These are phyloP conservation scores for Amniataba percoides DNA, from an alignment of 2,797 vertebrate genomes.

Conservation along the genomic window DNA sequence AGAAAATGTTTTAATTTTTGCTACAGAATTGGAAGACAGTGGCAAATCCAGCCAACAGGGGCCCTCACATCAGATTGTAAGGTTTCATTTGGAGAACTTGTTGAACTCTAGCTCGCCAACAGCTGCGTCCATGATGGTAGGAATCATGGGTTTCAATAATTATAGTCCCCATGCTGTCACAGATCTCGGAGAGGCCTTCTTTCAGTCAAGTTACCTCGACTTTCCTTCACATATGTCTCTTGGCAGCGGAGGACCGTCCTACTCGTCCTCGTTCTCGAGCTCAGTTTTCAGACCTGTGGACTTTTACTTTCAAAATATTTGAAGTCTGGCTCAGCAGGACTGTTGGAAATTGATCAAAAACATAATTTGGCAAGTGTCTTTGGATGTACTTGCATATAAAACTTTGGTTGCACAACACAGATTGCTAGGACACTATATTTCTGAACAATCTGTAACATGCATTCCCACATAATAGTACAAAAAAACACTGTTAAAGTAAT, in stretches of 20 bases:
- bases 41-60: neutral
- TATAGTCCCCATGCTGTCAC: neutral
- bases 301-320: neutral
- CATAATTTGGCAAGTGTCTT: neutral
- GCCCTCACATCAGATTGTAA: neutral
- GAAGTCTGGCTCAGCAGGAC: neutral
- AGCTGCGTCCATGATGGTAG: neutral
- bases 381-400: conserved; percentile 4
- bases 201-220: neutral
- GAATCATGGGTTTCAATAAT: neutral
- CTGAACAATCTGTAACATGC: neutral
- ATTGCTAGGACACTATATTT: neutral
- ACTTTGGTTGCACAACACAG: neutral
- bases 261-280: neutral
- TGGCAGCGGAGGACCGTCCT: neutral
- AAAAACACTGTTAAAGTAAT: neutral
- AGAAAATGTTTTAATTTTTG: neutral
- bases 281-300: neutral
- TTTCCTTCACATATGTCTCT: neutral
- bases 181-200: neutral
- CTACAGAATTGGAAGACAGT: neutral
- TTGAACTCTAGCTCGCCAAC: neutral
- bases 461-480: neutral
- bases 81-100: neutral
- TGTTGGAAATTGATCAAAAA: neutral